A percentile compares a stretch with the other conserved stretches of the same genome.
phyloP scores from a whole-genome alignment of 2,888 invertebrate genomes.

The Hymenopus coronatus region DNA sequence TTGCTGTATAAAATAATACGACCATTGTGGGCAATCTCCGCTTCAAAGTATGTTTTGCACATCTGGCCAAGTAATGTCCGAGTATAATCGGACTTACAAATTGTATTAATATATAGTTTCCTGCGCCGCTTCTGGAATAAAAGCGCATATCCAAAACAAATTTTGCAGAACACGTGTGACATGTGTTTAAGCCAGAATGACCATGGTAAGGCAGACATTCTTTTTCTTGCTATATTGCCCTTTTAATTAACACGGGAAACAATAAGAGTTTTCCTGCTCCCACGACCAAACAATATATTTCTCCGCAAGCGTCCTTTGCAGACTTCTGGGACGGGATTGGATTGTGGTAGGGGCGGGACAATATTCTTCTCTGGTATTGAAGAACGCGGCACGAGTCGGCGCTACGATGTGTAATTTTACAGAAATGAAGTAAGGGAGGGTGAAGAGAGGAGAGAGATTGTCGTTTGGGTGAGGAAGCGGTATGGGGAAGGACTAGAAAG shows the following conservation, averaged over 20 bases:
- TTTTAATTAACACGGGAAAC: background rate
- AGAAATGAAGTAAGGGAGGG: background rate
- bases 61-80: no score
- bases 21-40: no score
- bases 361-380: background rate
- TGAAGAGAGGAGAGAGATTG: background rate
- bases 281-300: background rate
- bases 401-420: background rate
- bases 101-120: no score
- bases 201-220: background rate
- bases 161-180: background rate
- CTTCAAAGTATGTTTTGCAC: no score
- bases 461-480: background rate
- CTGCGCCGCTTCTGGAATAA: no score
- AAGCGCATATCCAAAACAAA: background rate
- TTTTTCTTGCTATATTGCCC: background rate
- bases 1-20: no score
- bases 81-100: no score
- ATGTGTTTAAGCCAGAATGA: background rate
- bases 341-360: background rate
- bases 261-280: background rate
- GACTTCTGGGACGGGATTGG: background rate
- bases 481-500: background rate
- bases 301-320: background rate
- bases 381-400: background rate